Evolutionary conservation across 2,113 vertebrate genomes (phyloP).

Genomic region (Smithornis capensis): DNA sequence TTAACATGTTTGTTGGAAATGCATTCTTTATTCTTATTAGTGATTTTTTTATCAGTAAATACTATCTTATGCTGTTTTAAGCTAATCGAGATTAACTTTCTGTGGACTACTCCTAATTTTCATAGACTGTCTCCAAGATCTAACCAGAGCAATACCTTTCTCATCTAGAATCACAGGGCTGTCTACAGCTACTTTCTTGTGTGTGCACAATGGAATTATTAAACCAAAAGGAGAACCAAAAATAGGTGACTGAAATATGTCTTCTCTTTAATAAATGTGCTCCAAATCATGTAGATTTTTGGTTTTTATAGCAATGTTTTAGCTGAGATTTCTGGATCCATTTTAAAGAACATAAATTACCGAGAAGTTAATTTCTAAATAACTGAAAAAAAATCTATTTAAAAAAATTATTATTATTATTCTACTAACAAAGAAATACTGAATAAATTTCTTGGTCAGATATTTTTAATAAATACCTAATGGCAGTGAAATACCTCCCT

Average conservation of each 20-base stretch:
- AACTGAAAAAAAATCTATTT: not conserved
- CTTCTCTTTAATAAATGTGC: not conserved
- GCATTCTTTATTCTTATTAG: not conserved
- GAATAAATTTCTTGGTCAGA: not conserved
- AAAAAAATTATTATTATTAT: not conserved
- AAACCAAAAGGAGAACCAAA: not conserved
- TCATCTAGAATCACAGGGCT: not conserved
- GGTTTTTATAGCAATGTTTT: not conserved
- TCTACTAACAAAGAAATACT: not conserved
- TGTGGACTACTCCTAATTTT: not conserved
- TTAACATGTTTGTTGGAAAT: not conserved
- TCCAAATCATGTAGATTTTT: not conserved
- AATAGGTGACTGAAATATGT: not conserved
- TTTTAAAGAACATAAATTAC: not conserved
- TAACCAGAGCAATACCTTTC: not conserved
- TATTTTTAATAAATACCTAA: not conserved
- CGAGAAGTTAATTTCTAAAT: not conserved
- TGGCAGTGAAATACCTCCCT: not conserved
- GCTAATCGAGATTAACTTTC: not conserved
- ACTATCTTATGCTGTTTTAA: not conserved
- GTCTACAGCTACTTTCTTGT: not conserved
- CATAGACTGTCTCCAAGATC: not conserved
- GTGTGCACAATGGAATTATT: not conserved
- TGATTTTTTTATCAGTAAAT: not conserved
- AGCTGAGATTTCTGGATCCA: not conserved